Conservation (phyloP, 2,797 vertebrate species). For the Smutsia gigantea region DNA sequence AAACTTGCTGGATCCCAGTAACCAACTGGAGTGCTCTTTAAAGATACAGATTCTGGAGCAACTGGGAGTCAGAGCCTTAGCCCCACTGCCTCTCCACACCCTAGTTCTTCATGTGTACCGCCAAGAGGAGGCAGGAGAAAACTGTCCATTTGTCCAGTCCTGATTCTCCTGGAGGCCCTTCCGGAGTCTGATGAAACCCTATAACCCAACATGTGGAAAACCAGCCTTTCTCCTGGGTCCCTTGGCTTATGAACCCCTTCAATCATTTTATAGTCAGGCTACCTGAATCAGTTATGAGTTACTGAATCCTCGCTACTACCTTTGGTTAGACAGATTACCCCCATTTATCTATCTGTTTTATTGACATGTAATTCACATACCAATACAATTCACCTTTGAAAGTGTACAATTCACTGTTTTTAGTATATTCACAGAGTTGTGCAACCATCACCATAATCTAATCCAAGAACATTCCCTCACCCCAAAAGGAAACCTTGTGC, state of each 20-base stretch:
- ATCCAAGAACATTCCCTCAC: neutral
- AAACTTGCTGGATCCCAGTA: neutral
- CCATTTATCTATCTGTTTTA: neutral
- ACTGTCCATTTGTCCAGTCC: neutral
- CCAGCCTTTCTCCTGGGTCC: neutral
- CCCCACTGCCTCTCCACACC: neutral
- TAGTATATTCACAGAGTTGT: neutral
- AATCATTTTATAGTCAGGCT: neutral
- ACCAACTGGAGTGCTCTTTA: neutral
- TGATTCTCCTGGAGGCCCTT: neutral
- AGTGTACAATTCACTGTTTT: neutral
- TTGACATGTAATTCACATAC: neutral
- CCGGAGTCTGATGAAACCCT: neutral
- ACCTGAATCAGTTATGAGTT: neutral
- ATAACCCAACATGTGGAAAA: accelerated
- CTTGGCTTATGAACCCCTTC: neutral
- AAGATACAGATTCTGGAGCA: neutral
- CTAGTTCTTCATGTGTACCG: neutral
- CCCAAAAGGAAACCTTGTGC: neutral
- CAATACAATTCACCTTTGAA: neutral
- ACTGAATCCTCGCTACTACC: neutral
- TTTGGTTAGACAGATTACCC: neutral
- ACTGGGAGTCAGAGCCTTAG: neutral
- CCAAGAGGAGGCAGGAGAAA: neutral
- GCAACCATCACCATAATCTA: neutral